These are phyloP conservation scores for Astreopora myriophthalma DNA, from an alignment of 64 coral and sea anemone genomes.

Conservation along the genomic window DNA sequence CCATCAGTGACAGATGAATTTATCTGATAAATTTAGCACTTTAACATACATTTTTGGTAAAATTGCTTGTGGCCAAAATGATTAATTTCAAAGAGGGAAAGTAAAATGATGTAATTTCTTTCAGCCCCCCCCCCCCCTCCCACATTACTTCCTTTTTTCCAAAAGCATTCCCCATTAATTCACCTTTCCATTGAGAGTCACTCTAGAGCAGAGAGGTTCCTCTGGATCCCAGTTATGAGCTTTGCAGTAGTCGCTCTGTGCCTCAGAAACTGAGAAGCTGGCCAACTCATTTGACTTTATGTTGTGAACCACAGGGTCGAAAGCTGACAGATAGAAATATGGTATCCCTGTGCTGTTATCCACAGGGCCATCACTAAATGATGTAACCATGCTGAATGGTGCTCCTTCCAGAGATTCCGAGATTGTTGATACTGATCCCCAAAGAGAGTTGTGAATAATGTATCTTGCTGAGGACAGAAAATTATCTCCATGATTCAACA, in stretches of 20 bases:
- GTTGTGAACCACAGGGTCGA: not conserved
- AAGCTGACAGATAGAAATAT: conserved; percentile 15
- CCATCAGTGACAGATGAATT: no score
- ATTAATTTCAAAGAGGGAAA: no score
- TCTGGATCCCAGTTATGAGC: conserved; percentile 16
- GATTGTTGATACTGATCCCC: conserved; percentile 30
- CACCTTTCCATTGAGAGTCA: conserved; percentile 28
- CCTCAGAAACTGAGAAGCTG: not conserved
- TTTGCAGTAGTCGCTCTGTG: conserved; percentile 39
- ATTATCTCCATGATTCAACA: not conserved
- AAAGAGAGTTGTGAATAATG: conserved; percentile 28
- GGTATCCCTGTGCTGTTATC: conserved; percentile 27
- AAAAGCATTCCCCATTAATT: not conserved
- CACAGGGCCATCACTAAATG: conserved; percentile 37
- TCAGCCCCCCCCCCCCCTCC: no score
- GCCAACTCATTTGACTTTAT: not conserved
- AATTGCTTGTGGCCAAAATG: no score
- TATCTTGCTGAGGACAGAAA: not conserved
- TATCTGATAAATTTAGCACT: no score
- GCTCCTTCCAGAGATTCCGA: conserved; percentile 3
- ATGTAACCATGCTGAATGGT: conserved; percentile 3
- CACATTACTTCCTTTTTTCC: not conserved
- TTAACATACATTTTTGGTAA: no score
- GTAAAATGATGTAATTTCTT: no score
- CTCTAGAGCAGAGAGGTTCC: conserved; percentile 19